phyloP scores from a whole-genome alignment of 2,113 vertebrate species.

The Trematocara zebra region DNA sequence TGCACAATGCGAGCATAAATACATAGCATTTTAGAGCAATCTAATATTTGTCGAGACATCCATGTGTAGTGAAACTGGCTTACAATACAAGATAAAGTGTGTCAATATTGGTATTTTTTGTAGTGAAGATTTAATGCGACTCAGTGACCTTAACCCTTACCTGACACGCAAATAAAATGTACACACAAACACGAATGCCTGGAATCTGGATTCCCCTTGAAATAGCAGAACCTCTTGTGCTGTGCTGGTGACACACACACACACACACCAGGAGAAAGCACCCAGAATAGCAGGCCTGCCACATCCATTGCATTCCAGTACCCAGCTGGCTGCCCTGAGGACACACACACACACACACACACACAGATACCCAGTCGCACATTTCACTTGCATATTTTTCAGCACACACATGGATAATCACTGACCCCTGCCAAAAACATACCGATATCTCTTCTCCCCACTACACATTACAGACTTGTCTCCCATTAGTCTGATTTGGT shows the following conservation, averaged over 20 bases:
- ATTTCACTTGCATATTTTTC: neutral
- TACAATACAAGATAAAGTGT: neutral
- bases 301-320: conserved; percentile 41
- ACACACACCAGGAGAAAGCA: neutral
- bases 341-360: neutral
- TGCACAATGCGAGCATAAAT: neutral
- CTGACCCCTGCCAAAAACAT: neutral
- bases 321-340: conserved; percentile 13
- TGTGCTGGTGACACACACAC: neutral
- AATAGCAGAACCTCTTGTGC: conserved; percentile 40
- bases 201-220: conserved; percentile 49
- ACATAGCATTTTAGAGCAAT: neutral
- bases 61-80: neutral
- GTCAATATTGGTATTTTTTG: neutral
- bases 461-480: neutral
- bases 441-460: neutral
- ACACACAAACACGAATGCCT: neutral
- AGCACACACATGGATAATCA: neutral
- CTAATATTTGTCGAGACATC: neutral
- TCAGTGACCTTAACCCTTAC: conserved; percentile 6
- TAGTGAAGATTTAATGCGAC: neutral
- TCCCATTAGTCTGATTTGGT: conserved; percentile 24
- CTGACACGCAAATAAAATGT: conserved; percentile 4
- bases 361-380: neutral
- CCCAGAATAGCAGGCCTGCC: conserved; percentile 47